Evolutionary conservation across 2,113 vertebrate genomes (phyloP).

Genomic region (Stegostoma tigrinum): DNA sequence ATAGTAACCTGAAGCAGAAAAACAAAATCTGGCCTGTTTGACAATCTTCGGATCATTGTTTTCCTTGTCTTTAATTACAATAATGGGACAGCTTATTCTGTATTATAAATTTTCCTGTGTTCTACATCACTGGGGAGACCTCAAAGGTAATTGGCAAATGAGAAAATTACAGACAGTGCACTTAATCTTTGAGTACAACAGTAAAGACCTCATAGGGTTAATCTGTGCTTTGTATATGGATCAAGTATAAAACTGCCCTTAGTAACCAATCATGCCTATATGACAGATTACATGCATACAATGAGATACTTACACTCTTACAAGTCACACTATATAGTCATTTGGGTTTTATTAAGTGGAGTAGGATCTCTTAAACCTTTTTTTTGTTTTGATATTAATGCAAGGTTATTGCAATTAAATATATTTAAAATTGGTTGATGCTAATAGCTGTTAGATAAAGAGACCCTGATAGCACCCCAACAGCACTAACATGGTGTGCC

Average conservation of each 20-base stretch:
- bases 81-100: background rate
- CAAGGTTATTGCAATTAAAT: background rate
- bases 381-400: background rate
- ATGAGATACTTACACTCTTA: background rate
- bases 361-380: background rate
- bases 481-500: background rate
- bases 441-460: background rate
- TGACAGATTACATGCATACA: background rate
- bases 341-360: background rate
- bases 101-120: background rate
- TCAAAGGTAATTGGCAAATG: background rate
- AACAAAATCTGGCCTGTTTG: background rate
- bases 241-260: background rate
- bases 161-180: background rate
- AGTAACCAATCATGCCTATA: background rate
- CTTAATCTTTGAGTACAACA: background rate
- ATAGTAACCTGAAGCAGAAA: background rate
- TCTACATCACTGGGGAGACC: background rate
- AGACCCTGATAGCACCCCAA: background rate
- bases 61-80: background rate
- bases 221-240: background rate
- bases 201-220: background rate
- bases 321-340: background rate
- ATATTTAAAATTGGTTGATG: background rate
- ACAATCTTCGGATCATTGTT: no score